These are phyloP conservation scores for Myrmecophaga tridactyla DNA, from an alignment of 2,113 vertebrate species.

Conservation along the genomic window DNA sequence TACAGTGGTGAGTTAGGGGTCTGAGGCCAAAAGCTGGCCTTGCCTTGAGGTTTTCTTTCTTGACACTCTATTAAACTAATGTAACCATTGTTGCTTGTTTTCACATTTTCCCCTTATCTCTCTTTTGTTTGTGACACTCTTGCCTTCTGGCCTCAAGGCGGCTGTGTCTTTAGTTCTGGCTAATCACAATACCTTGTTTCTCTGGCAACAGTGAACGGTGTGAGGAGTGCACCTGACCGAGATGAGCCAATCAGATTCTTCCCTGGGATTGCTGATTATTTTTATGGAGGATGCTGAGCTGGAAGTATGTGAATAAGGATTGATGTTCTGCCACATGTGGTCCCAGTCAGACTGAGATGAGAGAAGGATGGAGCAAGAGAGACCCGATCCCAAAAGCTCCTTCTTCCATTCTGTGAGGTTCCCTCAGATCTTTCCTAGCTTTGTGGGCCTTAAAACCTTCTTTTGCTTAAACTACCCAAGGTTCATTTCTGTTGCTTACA, in stretches of 20 bases:
- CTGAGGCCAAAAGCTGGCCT: neutral
- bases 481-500: neutral
- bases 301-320: neutral
- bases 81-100: neutral
- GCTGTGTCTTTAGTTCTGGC: neutral
- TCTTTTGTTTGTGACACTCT: neutral
- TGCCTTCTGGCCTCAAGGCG: neutral
- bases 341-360: neutral
- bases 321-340: rapidly evolving
- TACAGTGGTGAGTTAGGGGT: neutral
- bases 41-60: neutral
- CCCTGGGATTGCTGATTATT: neutral
- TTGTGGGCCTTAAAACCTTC: neutral
- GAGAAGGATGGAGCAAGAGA: neutral
- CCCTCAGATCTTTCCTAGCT: neutral
- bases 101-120: neutral
- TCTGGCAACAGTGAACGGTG: neutral
- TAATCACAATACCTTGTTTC: neutral
- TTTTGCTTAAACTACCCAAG: neutral
- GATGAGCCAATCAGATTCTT: slow-evolving; percentile 19
- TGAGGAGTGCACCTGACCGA: neutral
- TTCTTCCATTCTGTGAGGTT: neutral
- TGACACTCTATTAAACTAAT: neutral
- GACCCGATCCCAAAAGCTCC: neutral
- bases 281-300: neutral